Percentiles rank a stretch among this genome's conserved stretches.
Evolutionary conservation across 2,888 invertebrate genomes (phyloP).

Genomic region (Heliconius ismenius): DNA sequence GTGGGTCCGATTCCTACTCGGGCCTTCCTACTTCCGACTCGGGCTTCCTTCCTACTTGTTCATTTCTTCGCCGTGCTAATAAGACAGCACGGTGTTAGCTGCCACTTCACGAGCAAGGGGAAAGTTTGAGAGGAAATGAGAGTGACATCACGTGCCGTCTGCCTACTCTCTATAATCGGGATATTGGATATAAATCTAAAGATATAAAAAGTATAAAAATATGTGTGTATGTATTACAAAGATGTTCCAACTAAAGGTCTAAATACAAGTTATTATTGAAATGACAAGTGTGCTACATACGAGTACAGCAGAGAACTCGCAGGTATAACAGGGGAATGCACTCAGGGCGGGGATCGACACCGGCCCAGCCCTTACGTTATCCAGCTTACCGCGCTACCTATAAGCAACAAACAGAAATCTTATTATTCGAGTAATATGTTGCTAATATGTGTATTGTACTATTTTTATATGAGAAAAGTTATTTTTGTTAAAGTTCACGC

Average conservation of each 20-base stretch:
- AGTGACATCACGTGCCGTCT: background rate
- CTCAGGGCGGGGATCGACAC: conserved; percentile 3
- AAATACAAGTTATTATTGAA: background rate
- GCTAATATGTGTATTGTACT: background rate
- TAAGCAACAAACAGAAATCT: background rate
- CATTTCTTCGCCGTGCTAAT: background rate
- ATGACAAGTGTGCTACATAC: conserved; percentile 2
- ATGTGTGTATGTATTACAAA: background rate
- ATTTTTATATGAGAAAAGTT: background rate
- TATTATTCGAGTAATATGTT: background rate
- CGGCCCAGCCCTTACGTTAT: background rate
- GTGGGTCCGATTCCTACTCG: too few relatives aligned
- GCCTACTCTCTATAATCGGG: too few relatives aligned
- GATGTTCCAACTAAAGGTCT: background rate
- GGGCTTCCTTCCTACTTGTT: background rate
- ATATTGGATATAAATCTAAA: too few relatives aligned
- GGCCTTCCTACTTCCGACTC: too few relatives aligned
- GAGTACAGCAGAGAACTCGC: conserved; percentile 2
- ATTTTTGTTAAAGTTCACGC: too few relatives aligned
- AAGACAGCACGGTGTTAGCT: background rate
- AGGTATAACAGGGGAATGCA: conserved; percentile 28
- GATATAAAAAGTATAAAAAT: too few relatives aligned
- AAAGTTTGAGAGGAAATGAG: too few relatives aligned
- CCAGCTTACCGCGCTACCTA: background rate
- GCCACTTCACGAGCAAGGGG: too few relatives aligned